Base-by-base conservation (phyloP, 2,797 vertebrate species). In the Manis crassicaudata region DNA sequence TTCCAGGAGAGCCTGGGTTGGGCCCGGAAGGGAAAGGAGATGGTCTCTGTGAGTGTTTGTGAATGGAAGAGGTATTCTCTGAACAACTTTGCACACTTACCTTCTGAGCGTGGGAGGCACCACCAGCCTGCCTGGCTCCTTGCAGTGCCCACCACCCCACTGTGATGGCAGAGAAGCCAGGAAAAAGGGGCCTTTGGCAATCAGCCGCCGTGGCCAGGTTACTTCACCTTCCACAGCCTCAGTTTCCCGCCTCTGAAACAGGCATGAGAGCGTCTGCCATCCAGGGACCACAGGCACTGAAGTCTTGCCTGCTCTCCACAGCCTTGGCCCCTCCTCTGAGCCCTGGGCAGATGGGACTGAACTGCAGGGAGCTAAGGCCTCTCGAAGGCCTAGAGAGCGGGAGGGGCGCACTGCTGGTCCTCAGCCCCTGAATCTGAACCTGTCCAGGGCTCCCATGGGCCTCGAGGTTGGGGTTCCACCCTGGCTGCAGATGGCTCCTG, bases 51-150 rank as follows among this genome's bases (percentile, higher is more conserved):
- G 11, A 13, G 43, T 17, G 35, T 35, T 60, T 32, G 29, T 14
- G 37, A 46, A 18, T 0, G 1, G 5, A 14, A 43, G 52, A 21
- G 37, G 75, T 37, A 17, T 52, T 1, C 0, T 65, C 16, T 20
- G 37, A 37, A 8, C n/a, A n/a, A 62, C 83, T 17, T 0, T 7
- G 40, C 54, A 27, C 29, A 58, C 21, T 18, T 37, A 37, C 52
- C 50, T 82, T n/a, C 56, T 63, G 8, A 12, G 32, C 14, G 1
- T 20, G 3, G 56, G 40, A 88, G 56, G 62, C 16, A 2, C 10
- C 17, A 8, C 58, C 23, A 20, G 21, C 35, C 40, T 27, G 17
- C 46, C 23, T 18, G 37, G 50, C 73, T 65, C 35, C 32, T 50
- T 21, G 2, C 73, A 17, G 18, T 6, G 7, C 52, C 50, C 14